Evolutionary conservation across 2,113 vertebrate species (phyloP).

Genomic region (Microtus oregoni): DNA sequence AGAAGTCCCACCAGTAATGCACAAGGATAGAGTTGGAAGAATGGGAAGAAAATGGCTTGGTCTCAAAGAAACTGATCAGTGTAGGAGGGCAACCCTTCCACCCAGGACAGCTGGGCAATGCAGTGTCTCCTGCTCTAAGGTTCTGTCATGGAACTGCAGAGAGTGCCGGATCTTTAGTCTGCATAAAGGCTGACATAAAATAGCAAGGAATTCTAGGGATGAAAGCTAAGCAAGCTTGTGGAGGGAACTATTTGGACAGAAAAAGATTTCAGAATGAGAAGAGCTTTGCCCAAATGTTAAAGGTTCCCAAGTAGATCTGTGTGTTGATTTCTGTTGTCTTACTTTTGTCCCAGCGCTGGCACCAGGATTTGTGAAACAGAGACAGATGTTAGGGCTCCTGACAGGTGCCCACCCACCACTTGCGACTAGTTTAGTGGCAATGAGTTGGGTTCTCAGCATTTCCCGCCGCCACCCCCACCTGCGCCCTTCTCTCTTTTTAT

Average conservation of each 20-base stretch:
- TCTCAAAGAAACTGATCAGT: constrained; percentile 30
- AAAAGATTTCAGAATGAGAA: constrained; percentile 58
- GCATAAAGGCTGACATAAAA: background rate
- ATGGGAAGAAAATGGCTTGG: background rate
- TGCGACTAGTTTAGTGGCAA: constrained; percentile 14
- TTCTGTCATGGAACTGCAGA: background rate
- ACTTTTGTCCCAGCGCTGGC: constrained; percentile 18
- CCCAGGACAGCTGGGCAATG: background rate
- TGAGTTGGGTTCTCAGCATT: constrained; percentile 23
- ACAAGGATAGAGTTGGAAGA: background rate
- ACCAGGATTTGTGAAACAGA: constrained; percentile 14
- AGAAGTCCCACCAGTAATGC: background rate
- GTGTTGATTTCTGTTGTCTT: constrained; percentile 36
- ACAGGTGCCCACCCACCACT: constrained; percentile 67
- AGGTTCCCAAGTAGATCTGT: constrained; percentile 42
- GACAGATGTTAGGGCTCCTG: constrained; percentile 37
- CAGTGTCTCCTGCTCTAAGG: background rate
- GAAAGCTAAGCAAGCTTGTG: background rate
- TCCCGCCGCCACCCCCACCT: background rate
- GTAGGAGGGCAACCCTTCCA: background rate
- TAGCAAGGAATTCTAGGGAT: background rate
- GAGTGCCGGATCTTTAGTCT: background rate
- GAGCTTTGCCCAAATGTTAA: constrained; percentile 54
- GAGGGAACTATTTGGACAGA: constrained; percentile 38
- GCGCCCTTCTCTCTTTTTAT: background rate